Evolutionary conservation across 2,797 vertebrate genomes (phyloP).

Genomic region (Taenioides sp.): DNA sequence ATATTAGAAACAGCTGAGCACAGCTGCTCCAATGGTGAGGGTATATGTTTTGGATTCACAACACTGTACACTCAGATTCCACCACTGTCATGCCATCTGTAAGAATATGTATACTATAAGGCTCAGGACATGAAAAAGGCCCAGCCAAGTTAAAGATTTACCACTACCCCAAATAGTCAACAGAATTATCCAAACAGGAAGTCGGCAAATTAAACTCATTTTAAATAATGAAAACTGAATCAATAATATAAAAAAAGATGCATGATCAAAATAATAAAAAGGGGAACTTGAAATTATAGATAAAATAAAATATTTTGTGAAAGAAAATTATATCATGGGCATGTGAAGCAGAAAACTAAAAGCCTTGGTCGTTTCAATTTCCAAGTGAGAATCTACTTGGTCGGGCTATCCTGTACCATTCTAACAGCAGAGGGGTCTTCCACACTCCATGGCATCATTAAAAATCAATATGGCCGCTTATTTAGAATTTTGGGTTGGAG

Average conservation of each 20-base stretch:
- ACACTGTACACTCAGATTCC: conserved; percentile 8
- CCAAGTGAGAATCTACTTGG: conserved; percentile 13
- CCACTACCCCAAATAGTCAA: background rate
- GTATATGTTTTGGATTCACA: conserved; percentile 23
- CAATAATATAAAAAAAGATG: no score
- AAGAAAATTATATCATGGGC: no score
- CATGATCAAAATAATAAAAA: no score
- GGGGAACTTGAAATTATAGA: no score
- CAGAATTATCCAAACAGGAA: background rate
- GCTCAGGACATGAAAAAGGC: conserved; percentile 2
- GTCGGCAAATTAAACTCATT: background rate
- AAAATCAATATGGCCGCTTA: conserved; percentile 80
- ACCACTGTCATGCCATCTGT: background rate
- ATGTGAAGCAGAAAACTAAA: background rate
- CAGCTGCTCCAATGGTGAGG: background rate
- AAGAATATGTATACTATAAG: background rate
- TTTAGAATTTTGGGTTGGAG: conserved; percentile 77
- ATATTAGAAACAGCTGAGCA: conserved; percentile 2
- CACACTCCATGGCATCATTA: conserved; percentile 61
- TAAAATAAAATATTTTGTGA: no score
- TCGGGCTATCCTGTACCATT: conserved; percentile 6
- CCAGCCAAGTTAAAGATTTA: background rate
- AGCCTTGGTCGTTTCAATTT: background rate
- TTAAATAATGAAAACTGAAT: no score
- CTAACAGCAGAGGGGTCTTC: conserved; percentile 35